These are phyloP conservation scores for Perithous albicinctus DNA, from an alignment of 2,888 invertebrate genomes.

Conservation along the genomic window DNA sequence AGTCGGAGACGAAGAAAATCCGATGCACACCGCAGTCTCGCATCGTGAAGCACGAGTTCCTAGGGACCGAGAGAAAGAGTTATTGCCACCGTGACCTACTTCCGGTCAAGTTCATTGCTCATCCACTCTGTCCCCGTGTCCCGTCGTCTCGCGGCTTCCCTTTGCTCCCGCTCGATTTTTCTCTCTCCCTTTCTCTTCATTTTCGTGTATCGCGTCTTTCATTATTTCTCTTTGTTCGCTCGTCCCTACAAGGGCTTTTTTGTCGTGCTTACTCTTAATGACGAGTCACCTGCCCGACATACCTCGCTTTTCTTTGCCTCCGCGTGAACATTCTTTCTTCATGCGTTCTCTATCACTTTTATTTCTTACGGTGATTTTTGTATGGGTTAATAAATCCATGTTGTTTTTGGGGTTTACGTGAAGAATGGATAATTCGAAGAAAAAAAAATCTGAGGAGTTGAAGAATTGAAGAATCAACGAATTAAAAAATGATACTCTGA, in stretches of 20 bases:
- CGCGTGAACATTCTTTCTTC: background rate
- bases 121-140: slow-evolving; percentile 76
- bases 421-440: background rate
- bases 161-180: slow-evolving; percentile 30
- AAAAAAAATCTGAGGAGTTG: background rate
- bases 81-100: slow-evolving; percentile 80
- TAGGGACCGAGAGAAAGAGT: slow-evolving; percentile 64
- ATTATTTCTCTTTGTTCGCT: background rate
- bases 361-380: background rate
- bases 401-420: background rate
- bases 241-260: background rate
- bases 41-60: slow-evolving; percentile 38
- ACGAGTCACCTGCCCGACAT: background rate
- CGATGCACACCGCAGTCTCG: slow-evolving; percentile 46
- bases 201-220: slow-evolving; percentile 29
- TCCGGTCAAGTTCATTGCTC: slow-evolving; percentile 83
- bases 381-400: background rate
- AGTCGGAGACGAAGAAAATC: slow-evolving; percentile 34
- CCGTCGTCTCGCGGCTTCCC: slow-evolving; percentile 63
- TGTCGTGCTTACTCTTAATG: background rate
- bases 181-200: slow-evolving; percentile 25
- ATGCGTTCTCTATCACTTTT: background rate
- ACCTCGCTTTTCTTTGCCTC: background rate
- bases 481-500: too few species aligned
- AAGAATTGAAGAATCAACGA: too few species aligned